A percentile compares a stretch with the other conserved stretches of the same genome.
Conservation (phyloP, 1,140 invertebrate genomes). For the Meloidogyne floridensis region DNA sequence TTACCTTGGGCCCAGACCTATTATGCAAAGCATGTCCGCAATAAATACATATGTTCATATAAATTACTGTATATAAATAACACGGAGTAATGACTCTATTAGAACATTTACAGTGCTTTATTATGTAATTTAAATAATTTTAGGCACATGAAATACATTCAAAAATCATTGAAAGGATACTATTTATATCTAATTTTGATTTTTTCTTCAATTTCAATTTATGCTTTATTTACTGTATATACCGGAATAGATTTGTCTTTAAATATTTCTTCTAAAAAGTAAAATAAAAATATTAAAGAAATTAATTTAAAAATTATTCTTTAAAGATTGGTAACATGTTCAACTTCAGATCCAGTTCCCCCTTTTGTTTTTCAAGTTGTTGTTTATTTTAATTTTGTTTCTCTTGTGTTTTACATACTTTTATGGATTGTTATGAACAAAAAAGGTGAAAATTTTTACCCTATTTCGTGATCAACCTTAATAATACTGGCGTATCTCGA, state of each 20-base stretch:
- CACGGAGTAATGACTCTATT: too few relatives aligned
- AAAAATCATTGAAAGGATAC: neutral
- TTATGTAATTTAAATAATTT: too few relatives aligned
- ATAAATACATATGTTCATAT: too few relatives aligned
- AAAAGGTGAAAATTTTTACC: neutral
- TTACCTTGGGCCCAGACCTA: too few relatives aligned
- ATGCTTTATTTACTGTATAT: neutral
- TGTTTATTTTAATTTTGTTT: constrained; percentile 12
- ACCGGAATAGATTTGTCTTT: constrained; percentile 4
- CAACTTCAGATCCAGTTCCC: constrained; percentile 10
- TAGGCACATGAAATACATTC: neutral
- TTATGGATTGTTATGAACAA: neutral
- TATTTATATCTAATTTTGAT: neutral
- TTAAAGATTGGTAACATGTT: neutral
- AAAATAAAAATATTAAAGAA: neutral
- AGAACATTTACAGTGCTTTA: too few relatives aligned
- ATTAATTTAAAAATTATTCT: neutral
- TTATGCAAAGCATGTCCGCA: too few relatives aligned
- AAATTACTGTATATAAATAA: too few relatives aligned
- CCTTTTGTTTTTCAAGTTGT: neutral
- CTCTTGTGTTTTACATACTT: constrained; percentile 14
- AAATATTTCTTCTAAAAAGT: constrained; percentile 2
- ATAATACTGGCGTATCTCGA: too few relatives aligned
- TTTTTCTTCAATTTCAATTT: neutral
- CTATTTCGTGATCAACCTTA: too few relatives aligned